phyloP scores from a whole-genome alignment of 2,888 invertebrate genomes.

The Gymnosoma rotundatum region DNA sequence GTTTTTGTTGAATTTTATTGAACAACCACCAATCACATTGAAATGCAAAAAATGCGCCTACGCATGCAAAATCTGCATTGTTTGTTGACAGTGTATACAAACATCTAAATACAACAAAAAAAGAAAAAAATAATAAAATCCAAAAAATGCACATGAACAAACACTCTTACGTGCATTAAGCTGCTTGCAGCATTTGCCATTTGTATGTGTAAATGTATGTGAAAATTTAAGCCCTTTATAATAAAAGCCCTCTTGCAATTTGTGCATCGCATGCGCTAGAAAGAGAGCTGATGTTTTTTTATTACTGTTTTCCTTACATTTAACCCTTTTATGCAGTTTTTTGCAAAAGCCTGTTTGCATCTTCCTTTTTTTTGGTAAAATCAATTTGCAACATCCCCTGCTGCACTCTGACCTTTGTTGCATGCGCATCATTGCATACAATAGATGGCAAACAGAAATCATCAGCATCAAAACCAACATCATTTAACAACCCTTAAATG shows the following conservation, averaged over 20 bases:
- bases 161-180: constrained; percentile 21
- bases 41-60: constrained; percentile 67
- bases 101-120: background rate
- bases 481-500: constrained; percentile 52
- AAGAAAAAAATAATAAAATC: too few species aligned
- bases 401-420: constrained; percentile 70
- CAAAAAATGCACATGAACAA: constrained; percentile 44
- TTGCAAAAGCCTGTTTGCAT: constrained; percentile 31
- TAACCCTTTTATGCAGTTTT: constrained; percentile 58
- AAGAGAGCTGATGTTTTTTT: constrained; percentile 31
- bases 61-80: constrained; percentile 67
- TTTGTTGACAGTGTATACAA: background rate
- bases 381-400: constrained; percentile 52
- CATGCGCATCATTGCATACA: constrained; percentile 69
- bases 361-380: too few species aligned
- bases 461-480: constrained; percentile 20
- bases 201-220: background rate
- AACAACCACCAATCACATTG: constrained; percentile 61
- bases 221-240: background rate
- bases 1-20: constrained; percentile 11
- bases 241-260: constrained; percentile 47
- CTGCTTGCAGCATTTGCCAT: constrained; percentile 27
- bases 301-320: background rate
- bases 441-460: constrained; percentile 24
- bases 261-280: constrained; percentile 65